These are phyloP conservation scores for Caenorhabditis tropicalis DNA, from an alignment of 1,140 invertebrate species.

Conservation along the genomic window DNA sequence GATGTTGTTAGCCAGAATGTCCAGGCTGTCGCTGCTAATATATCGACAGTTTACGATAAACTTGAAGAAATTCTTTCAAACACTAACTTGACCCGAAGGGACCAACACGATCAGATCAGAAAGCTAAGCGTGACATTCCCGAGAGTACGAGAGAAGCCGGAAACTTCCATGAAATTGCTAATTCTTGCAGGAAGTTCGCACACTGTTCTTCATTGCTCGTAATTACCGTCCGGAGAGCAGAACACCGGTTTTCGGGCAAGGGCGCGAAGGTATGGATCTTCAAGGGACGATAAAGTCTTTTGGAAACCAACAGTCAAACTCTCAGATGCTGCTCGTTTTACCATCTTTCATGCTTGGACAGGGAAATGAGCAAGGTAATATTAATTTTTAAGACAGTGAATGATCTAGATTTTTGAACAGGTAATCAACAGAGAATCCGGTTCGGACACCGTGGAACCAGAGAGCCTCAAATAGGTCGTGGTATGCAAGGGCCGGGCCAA, in stretches of 20 bases:
- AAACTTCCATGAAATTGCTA: too few species aligned
- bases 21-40: not conserved
- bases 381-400: too few species aligned
- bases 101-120: not conserved
- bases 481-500: not conserved
- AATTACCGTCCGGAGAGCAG: not conserved
- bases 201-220: constrained; percentile 17
- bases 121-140: not conserved
- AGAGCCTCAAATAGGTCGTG: not conserved
- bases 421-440: too few species aligned
- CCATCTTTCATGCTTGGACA: too few species aligned
- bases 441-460: too few species aligned
- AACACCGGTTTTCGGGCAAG: not conserved
- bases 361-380: too few species aligned
- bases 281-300: not conserved
- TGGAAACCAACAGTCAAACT: not conserved
- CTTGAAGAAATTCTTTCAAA: constrained; percentile 27
- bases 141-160: not conserved
- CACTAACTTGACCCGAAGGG: not conserved
- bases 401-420: too few species aligned
- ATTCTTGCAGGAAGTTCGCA: constrained; percentile 10
- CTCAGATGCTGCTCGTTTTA: too few species aligned
- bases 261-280: not conserved
- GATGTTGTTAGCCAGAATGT: not conserved
- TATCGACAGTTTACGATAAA: not conserved